Base-by-base conservation (phyloP, 2,888 invertebrate species). In the Drosophila rubida region DNA sequence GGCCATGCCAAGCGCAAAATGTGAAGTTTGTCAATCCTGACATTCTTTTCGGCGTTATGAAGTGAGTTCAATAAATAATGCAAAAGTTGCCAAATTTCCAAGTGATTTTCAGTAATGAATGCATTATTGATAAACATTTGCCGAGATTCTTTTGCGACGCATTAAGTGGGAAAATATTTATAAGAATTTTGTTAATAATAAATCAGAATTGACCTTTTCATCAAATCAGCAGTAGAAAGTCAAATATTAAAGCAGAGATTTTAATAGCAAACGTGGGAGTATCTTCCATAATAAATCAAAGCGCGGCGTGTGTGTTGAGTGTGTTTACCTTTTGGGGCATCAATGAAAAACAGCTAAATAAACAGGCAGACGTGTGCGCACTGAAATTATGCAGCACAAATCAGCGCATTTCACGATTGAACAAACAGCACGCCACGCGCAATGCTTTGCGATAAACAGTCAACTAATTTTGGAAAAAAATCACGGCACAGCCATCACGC, bases 381-480 rank as follows among this genome's bases (percentile, higher is more conserved):
- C 37, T 37, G 55, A 78, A 82, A 75, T 70, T 69, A 84, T 84
- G 81, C 87, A 73, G 62, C 59, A 48, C 48, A 81, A 76, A 81
- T 84, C 82, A 78, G 87, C 66, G 70, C 60, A 71, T 78, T 87
- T 71, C 65, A 66, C 84, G 81, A 78, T 68, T 84, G 81, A 66
- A 62, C 62, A 78, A 83, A 78, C 64, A 76, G 23, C 11, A 27
- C 39, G 23, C 53, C 65, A 41, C 16, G 70, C 49, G 32, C 13
- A 54, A 49, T 54, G 53, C 39, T 57, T 19, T 25, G 57, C 75
- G 80, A 80, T 86, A 86, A 83, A 80, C 83, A 83, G 61, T 44
- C 59, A 51, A 70, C 80, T 86, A 80, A 86, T 80, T 73, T 68
- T 50, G 55, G 50, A 41, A 45, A 60, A 71, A 62, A 58, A 67